phyloP scores from a whole-genome alignment of 1,140 invertebrate genomes.

The Ostrea edulis region DNA sequence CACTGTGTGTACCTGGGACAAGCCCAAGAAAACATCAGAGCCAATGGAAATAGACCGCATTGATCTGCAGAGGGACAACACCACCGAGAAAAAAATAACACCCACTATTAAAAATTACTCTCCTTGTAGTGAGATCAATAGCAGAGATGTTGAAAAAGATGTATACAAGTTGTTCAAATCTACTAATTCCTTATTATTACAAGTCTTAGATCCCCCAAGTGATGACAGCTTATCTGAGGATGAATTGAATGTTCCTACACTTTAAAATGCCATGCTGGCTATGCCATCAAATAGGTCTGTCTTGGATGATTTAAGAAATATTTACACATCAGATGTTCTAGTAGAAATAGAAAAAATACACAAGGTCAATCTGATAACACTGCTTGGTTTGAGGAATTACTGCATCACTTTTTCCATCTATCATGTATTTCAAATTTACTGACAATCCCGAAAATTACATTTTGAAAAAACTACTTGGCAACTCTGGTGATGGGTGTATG shows the following conservation, averaged over 20 bases:
- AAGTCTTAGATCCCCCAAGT: slow-evolving; percentile 13
- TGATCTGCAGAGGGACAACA: neutral
- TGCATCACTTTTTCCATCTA: slow-evolving; percentile 19
- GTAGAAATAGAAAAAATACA: slow-evolving; percentile 14
- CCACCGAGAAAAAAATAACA: neutral
- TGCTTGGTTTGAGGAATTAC: slow-evolving; percentile 42
- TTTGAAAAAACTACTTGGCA: slow-evolving; percentile 24
- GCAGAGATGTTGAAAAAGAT: slow-evolving; percentile 22
- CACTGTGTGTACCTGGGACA: slow-evolving; percentile 42
- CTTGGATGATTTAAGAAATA: neutral
- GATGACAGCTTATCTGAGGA: slow-evolving; percentile 28
- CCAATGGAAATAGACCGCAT: slow-evolving; percentile 11
- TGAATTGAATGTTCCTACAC: neutral
- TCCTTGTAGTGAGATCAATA: neutral
- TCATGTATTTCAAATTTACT: neutral
- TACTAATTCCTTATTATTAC: slow-evolving; percentile 10
- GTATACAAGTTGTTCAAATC: slow-evolving; percentile 39
- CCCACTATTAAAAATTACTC: neutral
- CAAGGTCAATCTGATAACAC: slow-evolving; percentile 22
- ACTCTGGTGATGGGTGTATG: neutral
- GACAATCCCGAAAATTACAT: slow-evolving; percentile 43
- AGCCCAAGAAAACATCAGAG: slow-evolving; percentile 33
- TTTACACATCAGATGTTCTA: neutral
- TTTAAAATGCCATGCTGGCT: neutral
- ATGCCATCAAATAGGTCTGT: neutral